Evolutionary conservation across 2,888 invertebrate genomes (phyloP), one percentile per base, ranked within the genome.

Genomic region (Nesidiocoris tenuis): DNA sequence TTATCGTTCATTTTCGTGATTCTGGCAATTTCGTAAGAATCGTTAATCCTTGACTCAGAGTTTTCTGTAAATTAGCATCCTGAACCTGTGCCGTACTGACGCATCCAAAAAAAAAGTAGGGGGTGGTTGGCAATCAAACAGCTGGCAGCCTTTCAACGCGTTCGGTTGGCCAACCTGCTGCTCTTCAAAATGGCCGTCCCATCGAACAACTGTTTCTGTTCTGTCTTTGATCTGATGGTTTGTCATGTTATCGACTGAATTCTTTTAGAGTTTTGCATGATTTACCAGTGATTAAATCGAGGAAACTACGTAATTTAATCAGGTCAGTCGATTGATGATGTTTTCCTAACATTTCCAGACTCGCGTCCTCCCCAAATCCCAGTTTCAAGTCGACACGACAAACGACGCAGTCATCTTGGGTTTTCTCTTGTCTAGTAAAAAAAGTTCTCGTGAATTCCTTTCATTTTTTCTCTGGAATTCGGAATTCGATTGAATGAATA

Each of bases 161-260:
- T n/a, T 23, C 2, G 1, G 64, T 64, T 64, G 64, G 64, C 23
- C 5, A 22, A 17, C 64, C 64, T 64, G 64, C 17, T 17, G 18
- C 19, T 18, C 17, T 24, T 39, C 39, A 39, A 17, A 65, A 65
- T 65, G 65, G 65, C 25, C 21, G 65, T 18, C 65, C 18, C 18
- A 19, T 39, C 39, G 65, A 65, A 18, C 65, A 65, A 65, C 65
- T 65, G 65, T 65, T 39, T 39, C 39, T 12, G 65, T 39, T 19
- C 17, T 65, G 25, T 39, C 39, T 39, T 24, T 24, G 23, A 39
- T 39, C 18, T 64, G n/a, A 64, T 65, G 65, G 17, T 65, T 24
- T 39, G 39, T 39, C n/a, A 65, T 65, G 65, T 65, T 25, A 65
- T 65, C 65, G 65, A 18, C 39, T 65, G 39, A 65, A 7, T 65